Evolutionary conservation across 1,140 invertebrate species (phyloP), one percentile per base, ranked within the genome.

Genomic region (Achatina immaculata): DNA sequence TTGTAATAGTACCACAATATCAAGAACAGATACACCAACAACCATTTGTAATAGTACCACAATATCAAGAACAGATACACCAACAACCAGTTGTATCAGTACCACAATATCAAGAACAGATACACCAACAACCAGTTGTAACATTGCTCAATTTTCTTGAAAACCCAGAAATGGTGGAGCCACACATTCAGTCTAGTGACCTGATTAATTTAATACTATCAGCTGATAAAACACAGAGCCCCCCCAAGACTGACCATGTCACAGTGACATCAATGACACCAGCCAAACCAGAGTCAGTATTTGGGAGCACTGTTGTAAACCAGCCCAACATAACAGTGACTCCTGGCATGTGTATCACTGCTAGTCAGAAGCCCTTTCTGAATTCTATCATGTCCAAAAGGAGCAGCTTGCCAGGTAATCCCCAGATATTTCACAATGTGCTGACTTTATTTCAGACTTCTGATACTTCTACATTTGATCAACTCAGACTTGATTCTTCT

Each of bases 121-220:
- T 55, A 3, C 7, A 1, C 11, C 38, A 42, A 14, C 68, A 71
- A 28, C 72, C 36, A 36, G 1, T 9, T 3, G 51, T 42, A 34
- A 62, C 75, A 45, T 40, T 78, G 19, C 76, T 65, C 31, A 78
- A 78, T 78, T 78, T 78, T 28, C 65, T 78, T n/a, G 62, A 78
- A n/a, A 69, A 45, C n/a, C 62, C 76, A 28, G 31, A 7, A 16
- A 28, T 58, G 14, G 24, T 38, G 24, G n/a, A 62, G 51, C 43
- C 76, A 48, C 38, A 31, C n/a, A 77, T 48, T n/a, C 31, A 21
- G 0, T 7, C 55, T 36, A 77, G 51, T 36, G 6, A 77, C 42
- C 51, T 31, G 11, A 55, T 62, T 58, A 77, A 55, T n/a, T 36
- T 43, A 1, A 62, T 77, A 21, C 34, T 55, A 62, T 19, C 43